Base-by-base conservation (phyloP, 2,797 vertebrate species). In the Sarcoramphus papa region DNA sequence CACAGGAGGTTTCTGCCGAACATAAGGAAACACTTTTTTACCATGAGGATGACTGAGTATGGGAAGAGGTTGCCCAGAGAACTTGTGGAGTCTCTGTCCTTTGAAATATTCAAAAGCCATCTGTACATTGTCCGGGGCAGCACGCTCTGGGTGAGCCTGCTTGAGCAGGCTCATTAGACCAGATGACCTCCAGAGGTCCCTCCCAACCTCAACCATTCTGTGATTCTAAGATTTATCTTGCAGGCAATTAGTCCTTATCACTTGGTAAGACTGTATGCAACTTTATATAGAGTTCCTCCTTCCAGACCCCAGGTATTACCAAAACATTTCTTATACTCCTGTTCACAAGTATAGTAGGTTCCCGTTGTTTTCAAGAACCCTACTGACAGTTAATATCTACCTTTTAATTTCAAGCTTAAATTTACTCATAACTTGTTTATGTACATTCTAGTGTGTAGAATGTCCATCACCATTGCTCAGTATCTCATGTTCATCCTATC, bases 301-400 rank as follows among this genome's bases (percentile, higher is more conserved):
- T 69, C 35, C 50, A n/a, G 16, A 64, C 4, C 8, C 4, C 2
- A 16, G 12, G 12, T 27, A 5, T n/a, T 60, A 15, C n/a, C 22
- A 5, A 65, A 88, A 41, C 12, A 56, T 1, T 72, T 51, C 24
- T 19, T 41, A 14, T 7, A 14, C 1, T 51, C 6, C 30, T 43
- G 9, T 21, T 75, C 16, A 62, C 51, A 41, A 31, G 5, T 41
- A 6, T 24, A 18, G 54, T 28, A 80, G 6, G 10, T 24, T 73
- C 6, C 25, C 8, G n/a, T 13, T 22, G 4, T 4, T 18, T 93
- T 45, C 54, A 60, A 69, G 12, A 64, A 31, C 0, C 0, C 6
- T 59, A 20, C 4, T 30, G 5, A 47, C 27, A 41, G 16, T 53
- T 54, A 62, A 17, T 37, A 37, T 7, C 45, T 79, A 56, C 4